Percentiles rank a stretch among this genome's conserved stretches.
These are phyloP conservation scores for Lasioglossum lativentre DNA, from an alignment of 2,888 invertebrate genomes.

Conservation along the genomic window DNA sequence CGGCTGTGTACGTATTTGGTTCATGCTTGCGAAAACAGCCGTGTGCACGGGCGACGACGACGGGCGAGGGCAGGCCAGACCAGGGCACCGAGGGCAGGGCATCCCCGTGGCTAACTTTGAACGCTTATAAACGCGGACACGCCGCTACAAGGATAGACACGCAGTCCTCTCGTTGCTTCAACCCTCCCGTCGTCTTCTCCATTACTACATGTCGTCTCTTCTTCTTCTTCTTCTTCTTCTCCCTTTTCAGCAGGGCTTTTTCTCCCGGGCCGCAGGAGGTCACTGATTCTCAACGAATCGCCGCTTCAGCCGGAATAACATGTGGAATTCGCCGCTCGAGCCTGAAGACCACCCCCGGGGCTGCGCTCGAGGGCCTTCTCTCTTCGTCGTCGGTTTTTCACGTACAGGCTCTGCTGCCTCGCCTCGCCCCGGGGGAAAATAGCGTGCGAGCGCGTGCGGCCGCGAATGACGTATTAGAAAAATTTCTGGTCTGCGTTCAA, in stretches of 20 bases:
- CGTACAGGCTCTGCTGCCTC: slow-evolving; percentile 10
- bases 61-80: slow-evolving; percentile 2
- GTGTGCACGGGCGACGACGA: neutral
- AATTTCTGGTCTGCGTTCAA: slow-evolving; percentile 1
- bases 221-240: neutral
- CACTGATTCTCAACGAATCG: slow-evolving; percentile 45
- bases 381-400: slow-evolving; percentile 9
- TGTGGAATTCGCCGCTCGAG: slow-evolving; percentile 11
- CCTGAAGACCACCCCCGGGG: neutral
- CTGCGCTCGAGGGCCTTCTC: neutral
- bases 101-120: slow-evolving; percentile 49
- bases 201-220: neutral
- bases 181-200: neutral
- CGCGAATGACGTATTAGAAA: slow-evolving; percentile 29
- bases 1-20: slow-evolving; percentile 70
- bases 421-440: neutral
- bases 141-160: neutral
- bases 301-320: slow-evolving; percentile 32
- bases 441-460: neutral
- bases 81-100: slow-evolving; percentile 19
- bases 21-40: slow-evolving; percentile 66
- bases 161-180: neutral
- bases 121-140: slow-evolving; percentile 32
- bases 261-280: slow-evolving; percentile 17
- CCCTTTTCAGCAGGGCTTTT: neutral